Percentiles rank a stretch among this genome's conserved stretches.
Evolutionary conservation across 2,797 vertebrate species (phyloP).

Genomic region (Merluccius polli): DNA sequence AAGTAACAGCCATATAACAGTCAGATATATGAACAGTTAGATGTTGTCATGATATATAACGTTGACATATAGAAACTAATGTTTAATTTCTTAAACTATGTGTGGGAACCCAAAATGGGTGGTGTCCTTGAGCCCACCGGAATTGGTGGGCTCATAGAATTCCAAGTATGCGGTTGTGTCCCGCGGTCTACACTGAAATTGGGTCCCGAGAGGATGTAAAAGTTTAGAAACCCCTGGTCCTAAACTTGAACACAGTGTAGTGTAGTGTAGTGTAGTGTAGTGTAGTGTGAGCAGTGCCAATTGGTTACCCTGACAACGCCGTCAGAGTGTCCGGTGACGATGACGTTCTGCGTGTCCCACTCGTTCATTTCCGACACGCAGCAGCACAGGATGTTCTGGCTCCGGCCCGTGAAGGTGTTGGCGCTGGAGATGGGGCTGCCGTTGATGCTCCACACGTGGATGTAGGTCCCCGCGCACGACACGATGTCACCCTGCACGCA

Average conservation of each 20-base stretch:
- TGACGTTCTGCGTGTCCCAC: slow-evolving; percentile 98
- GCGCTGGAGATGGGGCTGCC: slow-evolving; percentile 92
- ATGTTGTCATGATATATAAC: background rate
- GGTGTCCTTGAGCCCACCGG: too few relatives aligned
- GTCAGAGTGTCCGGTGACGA: slow-evolving; percentile 94
- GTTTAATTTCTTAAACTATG: background rate
- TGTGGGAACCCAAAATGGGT: background rate
- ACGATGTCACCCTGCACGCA: slow-evolving; percentile 87
- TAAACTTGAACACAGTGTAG: too few relatives aligned
- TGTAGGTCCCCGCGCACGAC: slow-evolving; percentile 91
- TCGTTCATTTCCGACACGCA: slow-evolving; percentile 98
- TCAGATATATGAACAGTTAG: background rate
- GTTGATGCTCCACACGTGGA: slow-evolving; percentile 98
- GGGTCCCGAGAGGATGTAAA: too few relatives aligned
- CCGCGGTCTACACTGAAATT: too few relatives aligned
- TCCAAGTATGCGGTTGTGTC: too few relatives aligned
- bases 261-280: too few relatives aligned
- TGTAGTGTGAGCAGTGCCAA: background rate
- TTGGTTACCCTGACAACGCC: slow-evolving; percentile 90
- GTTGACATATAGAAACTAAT: background rate
- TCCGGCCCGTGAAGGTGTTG: slow-evolving; percentile 95
- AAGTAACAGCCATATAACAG: background rate
- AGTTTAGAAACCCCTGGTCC: too few relatives aligned
- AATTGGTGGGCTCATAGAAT: too few relatives aligned
- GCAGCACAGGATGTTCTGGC: slow-evolving; percentile 95